Evolutionary conservation across 37 sponge, comb jelly and placozoan species (phyloP), one percentile per base, ranked within the genome.

Genomic region (Oscarella lobularis): DNA sequence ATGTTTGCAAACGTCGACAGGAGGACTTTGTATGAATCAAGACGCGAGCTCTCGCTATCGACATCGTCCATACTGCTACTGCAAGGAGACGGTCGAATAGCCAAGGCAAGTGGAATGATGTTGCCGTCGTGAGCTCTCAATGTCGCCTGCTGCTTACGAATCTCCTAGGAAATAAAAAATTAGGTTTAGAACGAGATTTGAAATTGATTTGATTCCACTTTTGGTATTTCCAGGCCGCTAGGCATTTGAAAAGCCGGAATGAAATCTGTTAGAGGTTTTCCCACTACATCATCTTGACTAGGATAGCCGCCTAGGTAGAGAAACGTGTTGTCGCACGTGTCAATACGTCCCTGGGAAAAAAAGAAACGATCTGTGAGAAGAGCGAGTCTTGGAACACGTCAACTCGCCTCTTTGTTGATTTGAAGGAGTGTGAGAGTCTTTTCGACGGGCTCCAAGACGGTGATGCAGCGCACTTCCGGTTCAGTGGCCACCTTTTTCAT

Each of bases 381-480:
- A 38, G 38, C 73, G 33, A 66, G 36, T 2, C 36, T 38, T 9
- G 32, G 72, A n/a, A 80, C 33, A 37, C 39, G 35, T 33, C 39
- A 9, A 36, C 77, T 67, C 3, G 37, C 81, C 48, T 77, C 35
- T 1, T 38, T n/a, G 76, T 85, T 66, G 2, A 92, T 38, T 36
- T 79, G 38, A 72, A 92, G 77, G 35, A 73, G 41, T 40, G 89
- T 89, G 5, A 81, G 76, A 27, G 78, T 67, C 2, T 86, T 67
- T 36, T 85, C 89, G n/a, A 94, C 95, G 41, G 91, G 95, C 39
- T 94, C 95, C 1, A 94, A 84, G 55, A 94, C 88, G 3, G 86
- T 83, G 72, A 94, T 94, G 36, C 87, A 82, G 35, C 88, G 38
- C 0, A 78, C 77, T 3, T 84, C 37, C 30, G 36, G 36, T 9